Percentiles rank a stretch among this genome's conserved stretches.
These are phyloP conservation scores for Vipera latastei DNA, from an alignment of 2,797 vertebrate species.

Conservation along the genomic window DNA sequence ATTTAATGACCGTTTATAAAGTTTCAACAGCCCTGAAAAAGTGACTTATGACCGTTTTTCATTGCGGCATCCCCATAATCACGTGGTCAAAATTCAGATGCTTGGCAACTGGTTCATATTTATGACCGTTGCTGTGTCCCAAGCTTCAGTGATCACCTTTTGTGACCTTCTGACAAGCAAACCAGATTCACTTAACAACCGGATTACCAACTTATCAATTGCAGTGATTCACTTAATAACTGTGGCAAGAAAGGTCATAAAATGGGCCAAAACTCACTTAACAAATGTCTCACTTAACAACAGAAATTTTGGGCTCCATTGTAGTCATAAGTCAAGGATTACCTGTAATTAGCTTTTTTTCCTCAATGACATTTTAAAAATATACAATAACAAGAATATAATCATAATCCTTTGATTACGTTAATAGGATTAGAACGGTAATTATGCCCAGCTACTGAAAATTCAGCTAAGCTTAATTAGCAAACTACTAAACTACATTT, in stretches of 20 bases:
- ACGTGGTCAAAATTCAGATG: not conserved
- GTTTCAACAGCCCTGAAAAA: not conserved
- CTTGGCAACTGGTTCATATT: no score
- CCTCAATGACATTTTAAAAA: not conserved
- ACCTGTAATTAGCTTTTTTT: not conserved
- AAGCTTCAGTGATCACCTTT: no score
- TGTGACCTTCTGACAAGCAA: not conserved
- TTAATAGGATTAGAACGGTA: not conserved
- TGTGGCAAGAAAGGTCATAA: not conserved
- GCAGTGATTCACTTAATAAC: not conserved
- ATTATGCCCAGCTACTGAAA: not conserved
- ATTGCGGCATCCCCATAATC: not conserved
- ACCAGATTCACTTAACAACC: not conserved
- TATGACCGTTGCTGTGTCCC: no score
- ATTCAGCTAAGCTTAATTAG: not conserved
- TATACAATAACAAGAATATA: not conserved
- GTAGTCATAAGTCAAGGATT: not conserved
- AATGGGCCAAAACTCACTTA: not conserved
- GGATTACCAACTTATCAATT: not conserved
- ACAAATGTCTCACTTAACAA: not conserved
- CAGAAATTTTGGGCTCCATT: not conserved
- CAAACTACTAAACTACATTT: not conserved
- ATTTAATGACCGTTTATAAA: not conserved
- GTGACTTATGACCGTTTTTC: not conserved
- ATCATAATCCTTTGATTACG: not conserved